These are phyloP conservation scores for Lasiurus borealis DNA, from an alignment of 2,113 vertebrate genomes.

Conservation along the genomic window DNA sequence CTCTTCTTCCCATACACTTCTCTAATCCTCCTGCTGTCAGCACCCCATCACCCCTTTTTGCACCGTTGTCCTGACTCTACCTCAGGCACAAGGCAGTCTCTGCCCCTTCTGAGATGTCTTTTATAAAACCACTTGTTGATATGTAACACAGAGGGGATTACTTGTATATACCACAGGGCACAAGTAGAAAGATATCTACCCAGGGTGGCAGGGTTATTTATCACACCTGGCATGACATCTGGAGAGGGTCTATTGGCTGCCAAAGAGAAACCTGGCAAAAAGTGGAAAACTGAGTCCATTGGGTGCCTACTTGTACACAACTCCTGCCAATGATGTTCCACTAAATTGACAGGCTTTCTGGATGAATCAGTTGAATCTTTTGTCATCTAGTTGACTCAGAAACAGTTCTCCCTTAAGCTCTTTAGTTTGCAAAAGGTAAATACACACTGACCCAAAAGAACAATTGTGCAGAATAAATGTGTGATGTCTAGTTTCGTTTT, in stretches of 20 bases:
- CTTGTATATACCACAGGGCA: no score
- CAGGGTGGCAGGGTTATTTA: not conserved
- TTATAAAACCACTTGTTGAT: not conserved
- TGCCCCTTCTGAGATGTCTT: not conserved
- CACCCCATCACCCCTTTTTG: not conserved
- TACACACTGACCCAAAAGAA: not conserved
- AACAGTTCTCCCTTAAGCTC: slow-evolving; percentile 23
- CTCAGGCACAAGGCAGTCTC: not conserved
- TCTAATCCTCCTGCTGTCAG: not conserved
- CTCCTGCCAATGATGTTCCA: not conserved
- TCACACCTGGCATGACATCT: not conserved
- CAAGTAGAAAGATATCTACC: not conserved
- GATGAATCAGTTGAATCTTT: not conserved
- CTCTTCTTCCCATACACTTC: not conserved
- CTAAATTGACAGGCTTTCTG: not conserved
- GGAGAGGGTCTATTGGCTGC: not conserved
- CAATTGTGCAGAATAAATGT: not conserved
- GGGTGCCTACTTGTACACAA: not conserved
- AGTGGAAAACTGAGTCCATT: not conserved
- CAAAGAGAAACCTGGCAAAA: not conserved
- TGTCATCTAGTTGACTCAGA: not conserved
- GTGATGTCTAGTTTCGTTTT: not conserved
- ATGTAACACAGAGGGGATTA: not conserved
- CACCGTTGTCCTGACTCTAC: not conserved
- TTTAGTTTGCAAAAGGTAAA: slow-evolving; percentile 55